Percentiles rank a stretch among this genome's conserved stretches.
These are phyloP conservation scores for Oxystoma pomonae DNA, from an alignment of 2,888 invertebrate genomes.

Conservation along the genomic window DNA sequence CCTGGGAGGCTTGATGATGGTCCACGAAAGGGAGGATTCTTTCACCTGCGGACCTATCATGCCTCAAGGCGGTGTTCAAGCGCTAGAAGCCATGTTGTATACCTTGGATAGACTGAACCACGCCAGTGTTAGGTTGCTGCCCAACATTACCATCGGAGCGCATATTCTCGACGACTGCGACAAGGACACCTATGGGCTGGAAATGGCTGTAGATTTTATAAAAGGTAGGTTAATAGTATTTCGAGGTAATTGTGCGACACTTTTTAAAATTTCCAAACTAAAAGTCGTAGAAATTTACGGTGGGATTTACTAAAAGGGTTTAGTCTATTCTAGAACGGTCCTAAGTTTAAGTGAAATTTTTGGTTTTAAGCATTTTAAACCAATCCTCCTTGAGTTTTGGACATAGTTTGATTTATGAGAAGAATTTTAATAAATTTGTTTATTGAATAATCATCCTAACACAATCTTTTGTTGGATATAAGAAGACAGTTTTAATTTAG, in stretches of 20 bases:
- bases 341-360: no score
- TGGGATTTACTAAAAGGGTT: no score
- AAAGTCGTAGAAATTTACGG: no score
- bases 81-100: conserved; percentile 88
- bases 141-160: conserved; percentile 78
- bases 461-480: no score
- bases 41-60: conserved; percentile 89
- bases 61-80: conserved; percentile 89
- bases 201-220: conserved; percentile 95
- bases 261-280: no score
- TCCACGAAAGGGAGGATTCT: conserved; percentile 85
- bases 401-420: no score
- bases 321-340: no score
- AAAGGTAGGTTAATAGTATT: conserved; percentile 75
- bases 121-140: conserved; percentile 61
- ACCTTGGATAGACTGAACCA: conserved; percentile 79
- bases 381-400: no score
- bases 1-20: conserved; percentile 88
- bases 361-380: no score
- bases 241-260: not conserved
- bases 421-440: no score
- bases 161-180: conserved; percentile 93
- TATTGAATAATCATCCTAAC: no score
- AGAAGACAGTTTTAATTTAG: no score
- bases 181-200: conserved; percentile 91